A percentile compares a stretch with the other conserved stretches of the same genome.
These are phyloP conservation scores for Ladona fulva DNA, from an alignment of 1,140 invertebrate genomes.

Conservation along the genomic window DNA sequence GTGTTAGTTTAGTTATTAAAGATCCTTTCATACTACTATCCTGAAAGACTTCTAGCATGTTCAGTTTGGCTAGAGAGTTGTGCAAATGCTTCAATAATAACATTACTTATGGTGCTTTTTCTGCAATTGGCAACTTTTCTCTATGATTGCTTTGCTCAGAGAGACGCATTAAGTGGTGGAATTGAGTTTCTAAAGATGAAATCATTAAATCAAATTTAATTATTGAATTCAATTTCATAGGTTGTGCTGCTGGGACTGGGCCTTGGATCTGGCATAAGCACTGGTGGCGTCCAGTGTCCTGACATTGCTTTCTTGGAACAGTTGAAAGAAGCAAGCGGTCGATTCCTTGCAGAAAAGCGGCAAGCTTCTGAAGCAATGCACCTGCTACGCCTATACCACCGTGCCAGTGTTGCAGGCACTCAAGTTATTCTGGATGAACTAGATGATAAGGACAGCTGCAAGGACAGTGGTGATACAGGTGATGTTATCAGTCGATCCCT, in stretches of 20 bases:
- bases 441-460: background rate
- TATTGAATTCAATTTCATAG: background rate
- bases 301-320: conserved; percentile 57
- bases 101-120: no score
- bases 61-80: no score
- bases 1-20: no score
- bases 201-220: no score
- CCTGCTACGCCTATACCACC: conserved; percentile 48
- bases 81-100: no score
- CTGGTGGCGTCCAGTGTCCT: background rate
- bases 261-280: background rate
- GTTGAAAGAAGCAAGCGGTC: conserved; percentile 70
- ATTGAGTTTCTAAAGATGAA: no score
- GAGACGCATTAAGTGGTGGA: no score
- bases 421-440: background rate
- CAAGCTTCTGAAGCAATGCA: conserved; percentile 76
- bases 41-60: no score
- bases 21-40: no score
- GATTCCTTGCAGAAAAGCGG: conserved; percentile 67
- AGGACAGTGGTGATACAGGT: background rate
- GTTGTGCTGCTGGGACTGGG: background rate
- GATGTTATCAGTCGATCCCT: background rate
- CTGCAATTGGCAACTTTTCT: no score
- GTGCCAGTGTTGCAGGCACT: background rate
- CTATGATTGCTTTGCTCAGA: no score